Evolutionary conservation across 37 sponge, comb jelly and placozoan species (phyloP).

Genomic region (Dysidea cf. avara): DNA sequence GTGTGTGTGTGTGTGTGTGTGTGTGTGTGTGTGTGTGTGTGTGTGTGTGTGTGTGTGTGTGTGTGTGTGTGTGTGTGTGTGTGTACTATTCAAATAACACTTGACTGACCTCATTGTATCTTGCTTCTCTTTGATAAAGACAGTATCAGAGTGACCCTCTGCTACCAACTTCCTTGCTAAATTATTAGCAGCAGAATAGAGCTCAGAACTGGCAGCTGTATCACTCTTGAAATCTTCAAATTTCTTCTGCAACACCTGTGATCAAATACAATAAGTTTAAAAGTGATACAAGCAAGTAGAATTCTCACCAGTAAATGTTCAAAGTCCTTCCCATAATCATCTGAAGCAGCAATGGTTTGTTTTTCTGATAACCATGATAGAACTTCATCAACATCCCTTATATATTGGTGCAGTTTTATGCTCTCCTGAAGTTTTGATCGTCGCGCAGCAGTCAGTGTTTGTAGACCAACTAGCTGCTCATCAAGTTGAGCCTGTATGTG

Average conservation of each 20-base stretch:
- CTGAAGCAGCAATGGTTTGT: slow-evolving; percentile 60
- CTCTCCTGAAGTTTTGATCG: slow-evolving; percentile 82
- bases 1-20: not conserved
- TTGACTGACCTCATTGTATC: slow-evolving; percentile 74
- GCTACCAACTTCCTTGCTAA: slow-evolving; percentile 83
- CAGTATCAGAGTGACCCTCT: slow-evolving; percentile 93
- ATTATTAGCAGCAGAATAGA: slow-evolving; percentile 75
- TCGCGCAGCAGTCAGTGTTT: slow-evolving; percentile 82
- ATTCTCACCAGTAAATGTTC: slow-evolving; percentile 85
- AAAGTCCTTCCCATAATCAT: slow-evolving; percentile 91
- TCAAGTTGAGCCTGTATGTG: slow-evolving; percentile 73
- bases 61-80: not conserved
- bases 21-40: too few species aligned
- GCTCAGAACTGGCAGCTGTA: slow-evolving; percentile 66
- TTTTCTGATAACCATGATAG: slow-evolving; percentile 83
- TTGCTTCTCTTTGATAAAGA: slow-evolving; percentile 84
- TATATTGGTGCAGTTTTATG: slow-evolving; percentile 91
- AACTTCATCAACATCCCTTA: slow-evolving; percentile 85
- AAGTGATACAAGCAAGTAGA: too few species aligned
- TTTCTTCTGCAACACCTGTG: slow-evolving; percentile 86
- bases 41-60: not conserved
- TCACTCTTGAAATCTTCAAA: slow-evolving; percentile 84
- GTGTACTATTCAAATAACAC: slow-evolving; percentile 1
- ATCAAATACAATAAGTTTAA: not conserved
- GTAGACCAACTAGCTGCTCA: slow-evolving; percentile 89